Conservation (phyloP, 2,113 vertebrate genomes). For the Serilophus lunatus region DNA sequence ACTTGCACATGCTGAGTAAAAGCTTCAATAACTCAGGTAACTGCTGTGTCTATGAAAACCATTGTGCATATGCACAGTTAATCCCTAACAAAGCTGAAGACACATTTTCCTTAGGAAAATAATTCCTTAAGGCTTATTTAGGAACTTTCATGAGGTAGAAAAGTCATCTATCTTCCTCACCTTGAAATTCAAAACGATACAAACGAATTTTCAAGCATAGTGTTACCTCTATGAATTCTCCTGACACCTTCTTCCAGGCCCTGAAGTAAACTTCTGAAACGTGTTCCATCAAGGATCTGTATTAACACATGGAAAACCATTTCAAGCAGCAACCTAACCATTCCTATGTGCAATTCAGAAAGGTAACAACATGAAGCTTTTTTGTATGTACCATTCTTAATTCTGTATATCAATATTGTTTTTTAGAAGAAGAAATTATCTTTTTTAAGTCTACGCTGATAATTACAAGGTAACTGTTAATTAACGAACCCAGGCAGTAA, state of each 20-base stretch:
- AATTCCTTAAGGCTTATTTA: background rate
- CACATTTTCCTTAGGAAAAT: background rate
- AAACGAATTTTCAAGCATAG: background rate
- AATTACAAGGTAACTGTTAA: background rate
- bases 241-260: constrained; percentile 91
- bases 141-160: background rate
- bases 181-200: background rate
- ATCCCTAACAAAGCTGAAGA: too few species aligned
- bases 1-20: background rate
- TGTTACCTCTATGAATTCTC: constrained; percentile 78
- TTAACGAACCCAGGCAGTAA: background rate
- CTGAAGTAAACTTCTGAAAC: constrained; percentile 91
- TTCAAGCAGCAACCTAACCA: background rate
- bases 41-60: background rate
- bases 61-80: background rate
- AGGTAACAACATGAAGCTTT: background rate
- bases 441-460: background rate
- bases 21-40: background rate
- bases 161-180: background rate
- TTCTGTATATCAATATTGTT: background rate
- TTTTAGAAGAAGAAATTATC: background rate
- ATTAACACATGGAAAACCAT: background rate
- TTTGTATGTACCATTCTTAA: background rate
- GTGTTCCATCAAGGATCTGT: constrained; percentile 72
- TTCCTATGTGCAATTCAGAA: background rate